Conservation (phyloP, 2,113 vertebrate genomes). For the Ancistrus triradiatus region DNA sequence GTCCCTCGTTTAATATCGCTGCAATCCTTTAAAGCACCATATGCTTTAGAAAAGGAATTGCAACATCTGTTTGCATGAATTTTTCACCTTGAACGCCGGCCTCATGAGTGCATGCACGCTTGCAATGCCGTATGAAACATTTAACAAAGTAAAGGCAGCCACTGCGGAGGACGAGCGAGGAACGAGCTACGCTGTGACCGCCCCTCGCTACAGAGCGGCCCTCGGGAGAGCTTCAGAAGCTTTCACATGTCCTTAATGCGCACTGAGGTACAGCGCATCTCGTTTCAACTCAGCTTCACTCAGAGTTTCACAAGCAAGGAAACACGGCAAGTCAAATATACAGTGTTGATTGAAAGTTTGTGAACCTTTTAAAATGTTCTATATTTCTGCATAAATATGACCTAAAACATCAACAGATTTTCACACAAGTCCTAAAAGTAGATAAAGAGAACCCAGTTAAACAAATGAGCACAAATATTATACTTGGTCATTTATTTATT, state of each 20-base stretch:
- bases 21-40: slow-evolving; percentile 44
- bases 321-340: too few species aligned
- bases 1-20: too few species aligned
- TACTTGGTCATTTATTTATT: too few species aligned
- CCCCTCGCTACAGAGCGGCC: slow-evolving; percentile 34
- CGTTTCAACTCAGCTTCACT: slow-evolving; percentile 27
- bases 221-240: slow-evolving; percentile 13
- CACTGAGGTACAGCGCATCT: slow-evolving; percentile 19
- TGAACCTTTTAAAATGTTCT: too few species aligned
- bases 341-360: too few species aligned
- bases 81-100: slow-evolving; percentile 55
- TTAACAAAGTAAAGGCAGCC: slow-evolving; percentile 52
- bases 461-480: too few species aligned
- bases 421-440: too few species aligned
- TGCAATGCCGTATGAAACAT: slow-evolving; percentile 62
- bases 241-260: slow-evolving; percentile 31
- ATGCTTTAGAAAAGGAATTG: too few species aligned
- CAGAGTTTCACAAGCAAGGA: slow-evolving; percentile 18
- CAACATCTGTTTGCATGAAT: slow-evolving; percentile 66
- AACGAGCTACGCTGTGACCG: slow-evolving; percentile 17
- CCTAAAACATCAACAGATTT: too few species aligned
- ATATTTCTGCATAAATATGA: too few species aligned
- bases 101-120: slow-evolving; percentile 46
- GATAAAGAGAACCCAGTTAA: too few species aligned
- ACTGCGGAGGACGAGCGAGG: slow-evolving; percentile 44